Evolutionary conservation across 2,888 invertebrate species (phyloP), one percentile per base, ranked within the genome.

Genomic region (Chrysopilus asiliformis): DNA sequence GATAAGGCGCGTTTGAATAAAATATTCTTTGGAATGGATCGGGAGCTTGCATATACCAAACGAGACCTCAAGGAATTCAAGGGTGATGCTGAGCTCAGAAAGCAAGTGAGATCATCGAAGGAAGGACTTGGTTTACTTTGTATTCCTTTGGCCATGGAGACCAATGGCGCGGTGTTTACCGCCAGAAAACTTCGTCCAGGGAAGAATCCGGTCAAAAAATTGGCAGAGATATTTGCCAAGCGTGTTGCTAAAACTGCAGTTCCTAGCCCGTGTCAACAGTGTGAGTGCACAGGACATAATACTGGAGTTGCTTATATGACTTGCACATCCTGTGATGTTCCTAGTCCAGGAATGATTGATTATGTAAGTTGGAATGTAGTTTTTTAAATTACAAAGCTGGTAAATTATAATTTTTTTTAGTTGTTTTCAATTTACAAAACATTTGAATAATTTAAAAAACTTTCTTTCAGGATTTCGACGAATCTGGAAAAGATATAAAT

Each of bases 1-100:
- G 77, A 79, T 32, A 84, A 80, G 58, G 72, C 73, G 42, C 70
- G 78, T 27, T 71, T 77, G 5, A 70, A 72, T 38, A 83, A 80
- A 51, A 75, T 78, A 48, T 71, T 85, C 49, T 84, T 79, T 50
- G 87, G 85, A 9, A 66, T 90, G 45, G 90, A 90, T 60, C 76
- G 74, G 22, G 67, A 68, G 1, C 60, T 71, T 33, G 84, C 85
- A 1, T 91, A 79, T 55, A 85, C 87, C 0, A 81, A 80, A 53
- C 83, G 81, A 47, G 85, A 82, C 53, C 71, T 76, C 35, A 72
- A 75, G 45, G 56, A 62, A 2, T 56, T 84, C 15, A 68, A 65
- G 17, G 89, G 89, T 0, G 85, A 89, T 58, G 57, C 65, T 0
- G 78, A 74, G 28, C 65, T 87, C 6, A 66, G 79, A 42, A 72